Evolutionary conservation across 1,140 invertebrate species (phyloP).

Genomic region (Drosophila mayri): DNA sequence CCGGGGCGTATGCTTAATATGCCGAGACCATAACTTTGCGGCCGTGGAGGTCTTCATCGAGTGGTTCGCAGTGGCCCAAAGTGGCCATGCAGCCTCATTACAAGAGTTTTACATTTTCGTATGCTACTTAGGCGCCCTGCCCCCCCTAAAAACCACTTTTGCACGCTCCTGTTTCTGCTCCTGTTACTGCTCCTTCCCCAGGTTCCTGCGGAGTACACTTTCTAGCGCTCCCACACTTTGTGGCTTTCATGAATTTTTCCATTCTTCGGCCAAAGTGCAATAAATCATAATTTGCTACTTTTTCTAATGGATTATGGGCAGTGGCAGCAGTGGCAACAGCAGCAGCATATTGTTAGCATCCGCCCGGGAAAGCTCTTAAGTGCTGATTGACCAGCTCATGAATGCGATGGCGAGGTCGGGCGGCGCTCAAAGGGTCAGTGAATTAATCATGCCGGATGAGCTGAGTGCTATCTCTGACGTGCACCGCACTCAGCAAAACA

Average conservation of each 20-base stretch:
- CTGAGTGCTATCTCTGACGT: slow-evolving; percentile 54
- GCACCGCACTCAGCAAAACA: slow-evolving; percentile 20
- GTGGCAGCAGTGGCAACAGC: slow-evolving; percentile 9
- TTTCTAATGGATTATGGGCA: slow-evolving; percentile 81
- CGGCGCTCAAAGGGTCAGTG: slow-evolving; percentile 43
- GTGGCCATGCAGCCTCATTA: slow-evolving; percentile 43
- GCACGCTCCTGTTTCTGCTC: not conserved
- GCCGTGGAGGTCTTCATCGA: slow-evolving; percentile 4
- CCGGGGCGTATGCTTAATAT: slow-evolving; percentile 53
- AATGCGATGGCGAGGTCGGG: slow-evolving; percentile 37
- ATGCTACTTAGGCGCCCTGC: slow-evolving; percentile 43
- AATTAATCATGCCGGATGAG: slow-evolving; percentile 62
- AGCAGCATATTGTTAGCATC: slow-evolving; percentile 65
- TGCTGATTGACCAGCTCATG: slow-evolving; percentile 70
- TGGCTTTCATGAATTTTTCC: slow-evolving; percentile 66
- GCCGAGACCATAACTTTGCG: slow-evolving; percentile 46
- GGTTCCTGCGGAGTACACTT: slow-evolving; percentile 48
- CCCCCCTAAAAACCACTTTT: not conserved
- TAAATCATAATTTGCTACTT: slow-evolving; percentile 82
- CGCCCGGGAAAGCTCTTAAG: slow-evolving; percentile 58
- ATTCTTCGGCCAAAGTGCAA: slow-evolving; percentile 62
- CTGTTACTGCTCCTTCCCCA: not conserved
- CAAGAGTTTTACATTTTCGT: slow-evolving; percentile 76
- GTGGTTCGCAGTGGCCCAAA: slow-evolving; percentile 21
- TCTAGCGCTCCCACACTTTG: slow-evolving; percentile 60